Evolutionary conservation across 2,888 invertebrate species (phyloP).

Genomic region (Gymnocheta viridis): DNA sequence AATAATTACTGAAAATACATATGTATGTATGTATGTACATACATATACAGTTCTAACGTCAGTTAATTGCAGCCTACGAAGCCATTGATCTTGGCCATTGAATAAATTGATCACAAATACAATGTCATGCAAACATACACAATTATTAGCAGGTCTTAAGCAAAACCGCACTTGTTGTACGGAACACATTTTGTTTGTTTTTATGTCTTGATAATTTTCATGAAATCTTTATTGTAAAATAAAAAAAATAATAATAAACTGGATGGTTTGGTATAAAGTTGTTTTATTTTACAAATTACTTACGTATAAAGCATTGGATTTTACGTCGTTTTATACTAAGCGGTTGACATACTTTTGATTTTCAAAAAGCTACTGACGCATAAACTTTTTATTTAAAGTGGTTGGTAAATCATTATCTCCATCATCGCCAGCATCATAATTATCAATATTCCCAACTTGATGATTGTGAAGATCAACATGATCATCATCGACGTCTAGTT

Average conservation of each 20-base stretch:
- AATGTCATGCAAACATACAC: background rate
- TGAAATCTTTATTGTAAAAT: background rate
- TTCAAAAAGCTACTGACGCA: slow-evolving; percentile 36
- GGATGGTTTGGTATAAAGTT: slow-evolving; percentile 52
- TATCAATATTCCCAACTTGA: background rate
- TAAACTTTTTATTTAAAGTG: slow-evolving; percentile 14
- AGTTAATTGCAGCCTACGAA: slow-evolving; percentile 8
- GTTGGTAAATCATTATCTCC: slow-evolving; percentile 14
- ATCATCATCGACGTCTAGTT: background rate
- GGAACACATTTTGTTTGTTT: background rate
- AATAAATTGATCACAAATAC: slow-evolving; percentile 1
- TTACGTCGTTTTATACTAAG: slow-evolving; percentile 40
- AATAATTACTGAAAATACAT: background rate
- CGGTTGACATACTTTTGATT: slow-evolving; percentile 70
- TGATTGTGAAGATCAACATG: slow-evolving; percentile 13
- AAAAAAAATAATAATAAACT: slow-evolving; percentile 51
- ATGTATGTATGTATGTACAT: background rate
- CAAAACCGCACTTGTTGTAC: background rate
- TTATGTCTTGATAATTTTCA: background rate
- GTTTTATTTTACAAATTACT: slow-evolving; percentile 45
- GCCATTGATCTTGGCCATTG: slow-evolving; percentile 67
- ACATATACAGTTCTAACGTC: background rate
- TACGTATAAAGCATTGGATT: slow-evolving; percentile 37
- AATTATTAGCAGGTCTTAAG: background rate
- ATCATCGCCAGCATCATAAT: background rate